Evolutionary conservation across 2,113 vertebrate genomes (phyloP).

Genomic region (Burhinus bistriatus): DNA sequence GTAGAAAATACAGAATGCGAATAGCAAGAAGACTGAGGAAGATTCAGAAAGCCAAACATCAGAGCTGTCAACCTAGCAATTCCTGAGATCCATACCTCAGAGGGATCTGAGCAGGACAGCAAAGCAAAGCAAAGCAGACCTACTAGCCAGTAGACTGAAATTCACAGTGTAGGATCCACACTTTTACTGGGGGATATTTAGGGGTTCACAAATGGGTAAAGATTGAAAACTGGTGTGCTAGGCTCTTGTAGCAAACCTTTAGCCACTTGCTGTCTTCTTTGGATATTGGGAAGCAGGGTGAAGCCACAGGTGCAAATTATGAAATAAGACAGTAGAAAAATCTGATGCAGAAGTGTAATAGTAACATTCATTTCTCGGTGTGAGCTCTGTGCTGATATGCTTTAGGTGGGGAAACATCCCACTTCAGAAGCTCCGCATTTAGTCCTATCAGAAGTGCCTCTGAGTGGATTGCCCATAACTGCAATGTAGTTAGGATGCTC

Average conservation of each 20-base stretch:
- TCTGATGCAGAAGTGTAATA: background rate
- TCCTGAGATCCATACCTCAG: background rate
- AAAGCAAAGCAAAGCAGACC: background rate
- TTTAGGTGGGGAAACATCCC: background rate
- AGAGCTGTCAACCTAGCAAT: background rate
- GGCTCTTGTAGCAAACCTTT: background rate
- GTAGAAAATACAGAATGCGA: background rate
- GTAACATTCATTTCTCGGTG: background rate
- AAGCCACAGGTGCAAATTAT: background rate
- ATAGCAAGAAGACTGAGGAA: background rate
- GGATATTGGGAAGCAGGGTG: background rate
- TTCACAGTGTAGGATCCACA: background rate
- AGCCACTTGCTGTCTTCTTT: background rate
- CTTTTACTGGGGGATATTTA: background rate
- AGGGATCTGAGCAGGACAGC: background rate
- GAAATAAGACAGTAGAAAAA: background rate
- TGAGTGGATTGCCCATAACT: background rate
- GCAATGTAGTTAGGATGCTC: background rate
- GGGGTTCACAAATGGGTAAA: background rate
- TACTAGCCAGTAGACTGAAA: background rate
- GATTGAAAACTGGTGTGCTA: background rate
- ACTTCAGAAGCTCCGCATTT: background rate
- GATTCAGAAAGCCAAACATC: background rate
- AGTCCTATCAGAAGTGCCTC: background rate
- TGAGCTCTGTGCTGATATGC: fast-evolving